Percentiles rank a stretch among this genome's conserved stretches.
phyloP scores from a whole-genome alignment of 2,797 vertebrate genomes.

The Accipiter fasciatus region DNA sequence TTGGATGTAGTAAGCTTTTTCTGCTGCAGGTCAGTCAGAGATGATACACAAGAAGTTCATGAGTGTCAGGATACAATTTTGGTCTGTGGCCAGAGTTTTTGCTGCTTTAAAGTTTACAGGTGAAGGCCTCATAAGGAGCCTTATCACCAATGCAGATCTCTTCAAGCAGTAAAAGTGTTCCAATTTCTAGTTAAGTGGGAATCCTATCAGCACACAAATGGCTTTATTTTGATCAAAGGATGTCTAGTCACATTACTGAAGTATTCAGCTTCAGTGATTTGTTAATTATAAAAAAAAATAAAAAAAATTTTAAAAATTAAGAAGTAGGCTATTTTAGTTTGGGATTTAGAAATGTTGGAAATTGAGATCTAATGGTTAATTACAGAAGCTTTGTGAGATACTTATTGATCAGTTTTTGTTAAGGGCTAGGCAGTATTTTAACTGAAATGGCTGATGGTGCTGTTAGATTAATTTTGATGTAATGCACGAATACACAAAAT shows the following conservation, averaged over 20 bases:
- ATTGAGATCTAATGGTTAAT: not conserved
- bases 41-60: not conserved
- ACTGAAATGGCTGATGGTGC: not conserved
- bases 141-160: not conserved
- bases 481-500: not conserved
- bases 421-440: not conserved
- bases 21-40: not conserved
- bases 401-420: not conserved
- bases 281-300: not conserved
- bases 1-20: not conserved
- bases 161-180: not conserved
- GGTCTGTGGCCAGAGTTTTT: not conserved
- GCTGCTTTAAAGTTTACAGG: not conserved
- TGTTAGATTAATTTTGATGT: not conserved
- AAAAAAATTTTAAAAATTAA: no score
- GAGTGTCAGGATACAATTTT: not conserved
- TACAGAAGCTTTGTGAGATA: not conserved
- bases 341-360: not conserved
- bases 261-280: not conserved
- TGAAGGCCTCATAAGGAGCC: not conserved
- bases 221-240: not conserved
- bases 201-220: not conserved
- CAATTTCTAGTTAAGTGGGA: not conserved
- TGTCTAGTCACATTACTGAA: not conserved
- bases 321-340: not conserved